These are phyloP conservation scores for Cebidichthys violaceus DNA, from an alignment of 2,113 vertebrate species.

Conservation along the genomic window DNA sequence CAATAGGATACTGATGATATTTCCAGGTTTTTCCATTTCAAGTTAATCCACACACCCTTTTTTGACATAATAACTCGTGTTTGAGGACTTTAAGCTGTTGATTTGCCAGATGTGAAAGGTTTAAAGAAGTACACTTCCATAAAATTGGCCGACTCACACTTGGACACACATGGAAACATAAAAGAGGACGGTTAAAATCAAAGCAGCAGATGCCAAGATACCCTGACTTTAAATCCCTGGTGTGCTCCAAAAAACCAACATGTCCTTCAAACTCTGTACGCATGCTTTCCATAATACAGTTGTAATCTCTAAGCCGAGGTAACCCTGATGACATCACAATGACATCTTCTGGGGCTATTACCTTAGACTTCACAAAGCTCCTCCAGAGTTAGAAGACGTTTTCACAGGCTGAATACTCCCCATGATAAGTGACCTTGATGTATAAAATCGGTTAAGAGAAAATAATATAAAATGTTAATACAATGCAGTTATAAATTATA, in stretches of 20 bases:
- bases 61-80: not conserved
- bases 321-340: not conserved
- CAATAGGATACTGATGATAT: slow-evolving; percentile 9
- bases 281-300: not conserved
- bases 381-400: slow-evolving; percentile 2
- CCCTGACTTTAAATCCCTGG: slow-evolving; percentile 19
- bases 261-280: not conserved
- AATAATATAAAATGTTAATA: slow-evolving; percentile 16
- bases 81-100: slow-evolving; percentile 4
- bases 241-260: slow-evolving; percentile 18
- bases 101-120: slow-evolving; percentile 8
- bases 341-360: not conserved
- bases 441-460: slow-evolving; percentile 10
- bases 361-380: not conserved
- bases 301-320: not conserved
- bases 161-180: not conserved
- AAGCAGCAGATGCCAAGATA: slow-evolving; percentile 22
- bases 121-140: not conserved
- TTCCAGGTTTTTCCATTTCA: too few relatives aligned
- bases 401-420: not conserved
- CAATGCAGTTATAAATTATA: slow-evolving; percentile 7
- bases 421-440: not conserved
- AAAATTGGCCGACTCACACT: slow-evolving; percentile 6
- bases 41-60: not conserved
- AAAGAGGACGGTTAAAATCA: slow-evolving; percentile 23